Base-by-base conservation (phyloP, 2,888 invertebrate genomes). In the Tetragonisca angustula region DNA sequence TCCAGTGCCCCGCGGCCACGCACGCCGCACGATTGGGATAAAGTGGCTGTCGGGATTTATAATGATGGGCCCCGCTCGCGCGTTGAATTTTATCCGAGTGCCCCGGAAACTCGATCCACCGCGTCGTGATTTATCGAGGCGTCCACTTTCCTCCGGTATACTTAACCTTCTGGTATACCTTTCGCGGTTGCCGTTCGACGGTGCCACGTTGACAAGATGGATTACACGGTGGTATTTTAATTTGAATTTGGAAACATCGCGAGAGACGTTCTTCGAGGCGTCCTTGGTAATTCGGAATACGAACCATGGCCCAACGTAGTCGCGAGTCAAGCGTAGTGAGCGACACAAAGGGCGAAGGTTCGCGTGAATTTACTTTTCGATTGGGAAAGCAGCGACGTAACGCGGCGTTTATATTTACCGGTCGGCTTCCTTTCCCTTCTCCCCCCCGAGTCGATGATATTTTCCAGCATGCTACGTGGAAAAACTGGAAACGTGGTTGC, bases 31-130 rank as follows among this genome's bases (percentile, higher is more conserved):
- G 88, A 89, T 87, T 86, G 89, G 87, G 81, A 89, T 89, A 89
- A 88, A 89, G 87, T 87, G 88, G 87, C 88, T 87, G 88, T 89
- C 88, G 82, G 80, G 86, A 81, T 87, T 78, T 72, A 78, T 83
- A 88, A 88, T 88, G 88, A 88, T 86, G 74, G 74, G 68, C 49
- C 79, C 72, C 69, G 59, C 77, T 74, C 67, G 71, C 76, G 71
- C 54, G 76, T 67, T 77, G 79, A 75, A 85, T 88, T 82, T 88
- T 88, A 88, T 88, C 88, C 88, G 86, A 62, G 61, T 61, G 83
- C 77, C 79, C 70, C 65, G 79, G 86, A 78, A 84, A 80, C 76
- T 77, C 77, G 76, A 81, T 81, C 69, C 69, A 64, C 65, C 67
- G 49, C 50, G 32, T 27, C n/a, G 81, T 88, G 88, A 88, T 88